phyloP scores from a whole-genome alignment of 2,113 vertebrate genomes.

The Leuciscus idus region DNA sequence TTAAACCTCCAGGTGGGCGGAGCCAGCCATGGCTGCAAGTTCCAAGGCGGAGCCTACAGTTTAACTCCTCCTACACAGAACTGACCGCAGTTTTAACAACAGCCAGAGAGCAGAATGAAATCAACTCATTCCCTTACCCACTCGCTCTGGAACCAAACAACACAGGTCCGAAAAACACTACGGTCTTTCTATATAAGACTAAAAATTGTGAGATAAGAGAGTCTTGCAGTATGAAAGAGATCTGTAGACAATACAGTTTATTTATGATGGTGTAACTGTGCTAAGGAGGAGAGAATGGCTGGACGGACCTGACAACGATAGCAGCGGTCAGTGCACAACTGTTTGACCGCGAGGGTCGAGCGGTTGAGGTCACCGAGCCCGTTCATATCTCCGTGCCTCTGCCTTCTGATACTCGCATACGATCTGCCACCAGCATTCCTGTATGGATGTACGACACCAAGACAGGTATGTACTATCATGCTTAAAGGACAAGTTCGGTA shows the following conservation, averaged over 20 bases:
- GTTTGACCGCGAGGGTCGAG: slow-evolving; percentile 80
- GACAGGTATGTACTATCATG: slow-evolving; percentile 73
- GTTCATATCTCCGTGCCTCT: slow-evolving; percentile 87
- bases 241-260: not conserved
- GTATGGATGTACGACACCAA: slow-evolving; percentile 88
- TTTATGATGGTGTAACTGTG: not conserved
- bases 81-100: slow-evolving; percentile 89
- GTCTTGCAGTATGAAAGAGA: not conserved
- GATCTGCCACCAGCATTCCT: slow-evolving; percentile 82
- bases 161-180: slow-evolving; percentile 75
- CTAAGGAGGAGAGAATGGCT: slow-evolving; percentile 78
- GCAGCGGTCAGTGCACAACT: slow-evolving; percentile 86
- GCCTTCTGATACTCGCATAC: slow-evolving; percentile 77
- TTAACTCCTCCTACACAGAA: slow-evolving; percentile 87
- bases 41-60: slow-evolving; percentile 85
- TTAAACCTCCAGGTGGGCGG: slow-evolving; percentile 78
- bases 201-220: not conserved
- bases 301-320: slow-evolving; percentile 84
- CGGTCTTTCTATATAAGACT: not conserved
- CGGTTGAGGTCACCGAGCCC: slow-evolving; percentile 81
- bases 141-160: slow-evolving; percentile 86
- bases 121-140: slow-evolving; percentile 90
- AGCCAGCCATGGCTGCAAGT: slow-evolving; percentile 93
- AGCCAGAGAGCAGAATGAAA: slow-evolving; percentile 84
- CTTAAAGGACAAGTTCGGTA: no score